Base-by-base conservation (phyloP, 1,140 invertebrate genomes). In the Drosophila serrata region DNA sequence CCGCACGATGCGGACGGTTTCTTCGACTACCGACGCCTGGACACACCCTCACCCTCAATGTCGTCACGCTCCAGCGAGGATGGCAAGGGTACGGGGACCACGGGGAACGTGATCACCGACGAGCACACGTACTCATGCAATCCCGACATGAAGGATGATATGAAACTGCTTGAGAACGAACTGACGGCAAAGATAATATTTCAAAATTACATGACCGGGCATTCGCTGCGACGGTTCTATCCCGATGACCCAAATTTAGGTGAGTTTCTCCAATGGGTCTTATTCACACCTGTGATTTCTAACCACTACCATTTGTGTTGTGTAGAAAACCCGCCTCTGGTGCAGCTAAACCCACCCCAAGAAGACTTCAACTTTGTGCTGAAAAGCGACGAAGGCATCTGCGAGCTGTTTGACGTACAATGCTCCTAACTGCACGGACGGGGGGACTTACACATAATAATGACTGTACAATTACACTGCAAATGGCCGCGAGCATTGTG, bases 211-310 rank as follows among this genome's bases (percentile, higher is more conserved):
- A 68, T 74, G 58, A 43, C 86, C 8, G 85, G 90, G 0, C 90
- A 92, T 43, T 92, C 91, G 24, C 55, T 92, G 22, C 72, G 88
- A 9, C 70, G 91, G 39, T 92, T 91, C 35, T 92, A 81, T 63
- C 91, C 91, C 15, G 91, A 92, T 80, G 91, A 92, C 75, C 91
- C 91, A 13, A 79, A 91, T 77, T 65, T 91, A 86, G 91, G 91
- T 92, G 60, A 22, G 29, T 55, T 49, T 13, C 27, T 27, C 11
- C 7, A 35, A 17, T 61, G 19, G 1, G 22, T 2, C 4, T n/a
- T 3, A 35, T 6, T 17, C 12, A 9, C 6, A 22, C 1, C 4
- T 19, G 45, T 24, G 13, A 12, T 19, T 6, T 0, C 37, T 48
- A 19, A 39, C n/a, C 6, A 4, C n/a, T 33, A 11, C 22, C 1